Evolutionary conservation across 2,797 vertebrate species (phyloP).

Genomic region (Apogon hyalosoma): DNA sequence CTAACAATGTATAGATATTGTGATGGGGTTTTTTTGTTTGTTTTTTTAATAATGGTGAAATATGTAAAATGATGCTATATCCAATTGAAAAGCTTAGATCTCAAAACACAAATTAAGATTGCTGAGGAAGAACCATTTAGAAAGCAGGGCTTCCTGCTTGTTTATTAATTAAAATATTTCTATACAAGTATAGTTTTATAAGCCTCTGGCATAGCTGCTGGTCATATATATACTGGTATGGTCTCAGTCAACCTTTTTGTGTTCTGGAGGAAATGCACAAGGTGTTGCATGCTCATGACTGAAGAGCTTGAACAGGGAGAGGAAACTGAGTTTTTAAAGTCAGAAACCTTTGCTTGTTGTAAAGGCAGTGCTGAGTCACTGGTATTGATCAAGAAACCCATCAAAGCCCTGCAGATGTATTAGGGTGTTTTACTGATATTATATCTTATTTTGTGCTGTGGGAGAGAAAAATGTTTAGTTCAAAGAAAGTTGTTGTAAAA

Average conservation of each 20-base stretch:
- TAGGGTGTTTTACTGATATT: constrained; percentile 22
- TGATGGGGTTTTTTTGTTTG: not conserved
- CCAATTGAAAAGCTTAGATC: not conserved
- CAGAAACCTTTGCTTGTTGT: constrained; percentile 12
- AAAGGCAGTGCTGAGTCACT: constrained; percentile 33
- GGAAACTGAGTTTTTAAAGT: constrained; percentile 18
- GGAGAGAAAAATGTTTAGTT: constrained; percentile 1
- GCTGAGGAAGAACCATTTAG: not conserved
- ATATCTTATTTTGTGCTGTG: constrained; percentile 18
- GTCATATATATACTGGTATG: not conserved
- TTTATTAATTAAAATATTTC: constrained; percentile 2
- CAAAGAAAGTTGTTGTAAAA: too few species aligned
- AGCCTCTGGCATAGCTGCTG: not conserved
- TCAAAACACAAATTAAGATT: constrained; percentile 4
- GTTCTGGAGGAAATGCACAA: not conserved
- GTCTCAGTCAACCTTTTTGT: not conserved
- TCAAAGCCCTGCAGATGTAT: constrained; percentile 33
- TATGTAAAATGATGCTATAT: constrained; percentile 25
- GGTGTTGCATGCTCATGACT: constrained; percentile 5
- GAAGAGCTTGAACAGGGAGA: constrained; percentile 16
- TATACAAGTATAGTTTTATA: not conserved
- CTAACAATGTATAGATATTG: constrained; percentile 23
- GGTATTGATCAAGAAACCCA: constrained; percentile 41
- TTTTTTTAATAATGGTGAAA: constrained; percentile 14
- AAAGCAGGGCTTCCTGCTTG: constrained; percentile 4